phyloP scores from a whole-genome alignment of 2,797 vertebrate genomes.

The Channa striata region DNA sequence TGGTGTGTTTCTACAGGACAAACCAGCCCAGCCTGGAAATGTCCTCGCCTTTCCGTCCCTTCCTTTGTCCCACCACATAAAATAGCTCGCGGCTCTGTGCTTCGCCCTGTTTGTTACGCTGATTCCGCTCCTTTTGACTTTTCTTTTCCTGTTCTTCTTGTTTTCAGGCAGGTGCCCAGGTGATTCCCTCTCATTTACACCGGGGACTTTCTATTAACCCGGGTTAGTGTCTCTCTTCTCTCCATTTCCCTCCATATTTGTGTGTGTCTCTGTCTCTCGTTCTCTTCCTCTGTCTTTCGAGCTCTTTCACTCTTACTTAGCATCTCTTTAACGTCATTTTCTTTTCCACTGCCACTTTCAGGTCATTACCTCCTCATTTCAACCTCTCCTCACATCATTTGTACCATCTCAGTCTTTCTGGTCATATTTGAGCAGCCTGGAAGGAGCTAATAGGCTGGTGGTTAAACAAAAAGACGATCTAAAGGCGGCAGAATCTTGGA shows the following conservation, averaged over 20 bases:
- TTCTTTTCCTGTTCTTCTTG: constrained; percentile 38
- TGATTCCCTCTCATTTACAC: constrained; percentile 66
- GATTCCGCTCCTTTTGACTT: constrained; percentile 60
- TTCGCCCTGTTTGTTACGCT: constrained; percentile 77
- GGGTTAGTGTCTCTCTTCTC: constrained; percentile 18
- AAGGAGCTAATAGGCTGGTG: constrained; percentile 43
- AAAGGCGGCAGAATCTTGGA: constrained; percentile 13
- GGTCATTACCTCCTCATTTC: constrained; percentile 1
- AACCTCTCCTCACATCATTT: constrained; percentile 10
- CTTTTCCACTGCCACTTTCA: constrained; percentile 4
- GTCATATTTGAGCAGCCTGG: constrained; percentile 39
- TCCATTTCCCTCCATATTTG: constrained; percentile 3
- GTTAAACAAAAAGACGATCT: constrained; percentile 42
- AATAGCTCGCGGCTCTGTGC: constrained; percentile 75
- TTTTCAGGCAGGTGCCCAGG: constrained; percentile 59
- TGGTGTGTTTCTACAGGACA: constrained; percentile 48
- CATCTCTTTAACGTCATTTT: constrained; percentile 9
- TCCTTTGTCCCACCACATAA: constrained; percentile 66
- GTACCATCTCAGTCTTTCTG: constrained; percentile 11
- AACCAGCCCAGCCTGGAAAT: constrained; percentile 52
- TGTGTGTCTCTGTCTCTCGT: constrained; percentile 3
- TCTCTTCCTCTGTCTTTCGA: background rate
- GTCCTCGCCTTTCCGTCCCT: constrained; percentile 73
- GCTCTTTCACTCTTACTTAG: background rate
- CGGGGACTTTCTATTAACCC: constrained; percentile 72